Base-by-base conservation (phyloP, 1,140 invertebrate genomes). In the Oncopodura yosiiana region DNA sequence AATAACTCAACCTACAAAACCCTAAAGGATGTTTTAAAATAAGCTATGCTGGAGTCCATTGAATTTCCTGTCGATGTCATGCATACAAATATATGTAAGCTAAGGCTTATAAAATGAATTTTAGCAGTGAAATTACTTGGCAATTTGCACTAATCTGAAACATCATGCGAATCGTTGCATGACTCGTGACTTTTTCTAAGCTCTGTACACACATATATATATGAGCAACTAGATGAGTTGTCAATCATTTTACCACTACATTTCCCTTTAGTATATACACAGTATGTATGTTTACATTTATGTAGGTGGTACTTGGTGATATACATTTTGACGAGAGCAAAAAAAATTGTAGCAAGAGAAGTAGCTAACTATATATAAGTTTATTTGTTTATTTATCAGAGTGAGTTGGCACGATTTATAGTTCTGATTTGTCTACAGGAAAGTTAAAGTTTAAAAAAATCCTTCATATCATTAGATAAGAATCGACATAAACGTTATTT, bases 121-220 rank as follows among this genome's bases (percentile, higher is more conserved):
- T 14, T 46, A 9, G 21, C 30, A 46, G 30, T 46, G 23, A 30
- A 46, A 46, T 46, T 46, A 30, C 44, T 46, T 46, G 30, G 44
- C 44, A 46, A 32, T 46, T 46, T 21, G 27, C 27, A 46, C 44
- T 46, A 46, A 32, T 46, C 44, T 32, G 44, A 46, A 32, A 27
- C 29, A 46, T 46, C 44, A 46, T 44, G 42, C 44, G 21, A 46
- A 46, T n/a, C n/a, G 34, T 46, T 46, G 30, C 44, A 27, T 46
- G 44, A 46, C 44, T 46, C 44, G 34, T 46, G 44, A 46, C 34
- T 46, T 30, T 46, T 46, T 30, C 19, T 21, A 32, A 21, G 34
- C 44, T 24, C 44, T 19, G 27, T 32, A 32, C 44, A 46, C 44
- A 30, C 21, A 21, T 16, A 43, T 26, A 6, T 27, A 44, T n/a